phyloP scores from a whole-genome alignment of 2,888 invertebrate species.

The Drosophila macrothrix region DNA sequence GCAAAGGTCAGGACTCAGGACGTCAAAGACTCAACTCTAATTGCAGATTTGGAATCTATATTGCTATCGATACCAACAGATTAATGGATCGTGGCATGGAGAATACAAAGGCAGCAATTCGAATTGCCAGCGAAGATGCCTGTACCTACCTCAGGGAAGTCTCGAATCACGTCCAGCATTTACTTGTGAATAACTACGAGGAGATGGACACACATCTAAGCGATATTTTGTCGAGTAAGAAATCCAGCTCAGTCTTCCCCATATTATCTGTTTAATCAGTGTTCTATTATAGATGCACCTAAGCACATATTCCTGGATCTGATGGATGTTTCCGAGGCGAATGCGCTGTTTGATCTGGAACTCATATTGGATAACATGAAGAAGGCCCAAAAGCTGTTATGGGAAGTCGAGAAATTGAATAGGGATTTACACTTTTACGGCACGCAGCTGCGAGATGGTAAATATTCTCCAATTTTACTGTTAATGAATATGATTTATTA shows the following conservation, averaged over 20 bases:
- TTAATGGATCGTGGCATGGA: slow-evolving; percentile 91
- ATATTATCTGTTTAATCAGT: background rate
- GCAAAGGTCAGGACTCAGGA: accelerated
- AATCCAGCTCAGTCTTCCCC: slow-evolving; percentile 46
- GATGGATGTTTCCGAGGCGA: slow-evolving; percentile 91
- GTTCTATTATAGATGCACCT: slow-evolving; percentile 83
- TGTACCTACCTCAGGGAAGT: slow-evolving; percentile 90
- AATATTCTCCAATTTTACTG: slow-evolving; percentile 39
- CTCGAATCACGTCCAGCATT: slow-evolving; percentile 89
- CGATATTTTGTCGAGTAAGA: slow-evolving; percentile 88
- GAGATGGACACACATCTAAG: slow-evolving; percentile 89
- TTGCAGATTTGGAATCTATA: slow-evolving; percentile 94
- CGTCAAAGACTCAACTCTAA: background rate
- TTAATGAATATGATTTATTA: background rate
- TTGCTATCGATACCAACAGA: slow-evolving; percentile 95
- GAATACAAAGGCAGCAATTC: slow-evolving; percentile 88
- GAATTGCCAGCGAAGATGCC: slow-evolving; percentile 88
- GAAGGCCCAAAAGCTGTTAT: slow-evolving; percentile 88
- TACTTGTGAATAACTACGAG: slow-evolving; percentile 90
- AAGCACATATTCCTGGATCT: slow-evolving; percentile 89
- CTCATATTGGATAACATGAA: slow-evolving; percentile 90
- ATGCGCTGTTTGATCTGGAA: slow-evolving; percentile 90
- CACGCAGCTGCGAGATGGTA: slow-evolving; percentile 90
- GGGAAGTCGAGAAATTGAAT: slow-evolving; percentile 88
- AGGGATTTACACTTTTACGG: slow-evolving; percentile 89